Evolutionary conservation across 2,888 invertebrate genomes (phyloP).

Genomic region (Netelia melanura): DNA sequence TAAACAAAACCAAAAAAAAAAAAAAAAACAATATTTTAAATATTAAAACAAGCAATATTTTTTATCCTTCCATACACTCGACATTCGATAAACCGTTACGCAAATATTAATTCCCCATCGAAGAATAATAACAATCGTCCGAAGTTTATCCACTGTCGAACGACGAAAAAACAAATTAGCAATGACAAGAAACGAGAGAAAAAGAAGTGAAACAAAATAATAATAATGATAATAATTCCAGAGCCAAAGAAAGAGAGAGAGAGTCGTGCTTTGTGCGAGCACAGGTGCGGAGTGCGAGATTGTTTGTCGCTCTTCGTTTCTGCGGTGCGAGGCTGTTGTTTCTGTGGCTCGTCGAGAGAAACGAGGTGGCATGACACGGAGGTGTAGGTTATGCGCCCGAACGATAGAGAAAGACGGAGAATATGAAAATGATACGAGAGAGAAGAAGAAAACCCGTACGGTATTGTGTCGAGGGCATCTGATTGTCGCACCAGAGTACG

Average conservation of each 20-base stretch:
- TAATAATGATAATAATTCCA: background rate
- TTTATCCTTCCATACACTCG: no score
- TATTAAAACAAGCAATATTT: no score
- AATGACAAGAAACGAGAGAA: slow-evolving; percentile 8
- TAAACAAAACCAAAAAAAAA: no score
- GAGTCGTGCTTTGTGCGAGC: slow-evolving; percentile 20
- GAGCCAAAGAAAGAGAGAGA: background rate
- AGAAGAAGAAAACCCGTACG: slow-evolving; percentile 39
- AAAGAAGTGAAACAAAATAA: slow-evolving; percentile 7
- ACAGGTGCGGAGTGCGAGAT: slow-evolving; percentile 58
- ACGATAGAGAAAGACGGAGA: slow-evolving; percentile 14
- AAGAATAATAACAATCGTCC: no score
- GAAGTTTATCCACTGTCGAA: no score
- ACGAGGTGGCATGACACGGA: background rate
- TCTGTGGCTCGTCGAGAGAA: slow-evolving; percentile 45
- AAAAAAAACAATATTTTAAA: no score
- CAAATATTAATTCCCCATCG: no score
- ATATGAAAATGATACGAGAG: slow-evolving; percentile 43
- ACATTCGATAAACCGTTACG: no score
- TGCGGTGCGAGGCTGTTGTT: slow-evolving; percentile 39
- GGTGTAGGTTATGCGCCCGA: background rate
- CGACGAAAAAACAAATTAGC: background rate
- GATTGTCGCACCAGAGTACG: slow-evolving; percentile 51
- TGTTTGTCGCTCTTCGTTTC: slow-evolving; percentile 44
- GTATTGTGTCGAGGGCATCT: slow-evolving; percentile 60